A percentile compares a stretch with the other conserved stretches of the same genome.
phyloP scores from a whole-genome alignment of 2,113 vertebrate genomes.

The Lycocorax pyrrhopterus region DNA sequence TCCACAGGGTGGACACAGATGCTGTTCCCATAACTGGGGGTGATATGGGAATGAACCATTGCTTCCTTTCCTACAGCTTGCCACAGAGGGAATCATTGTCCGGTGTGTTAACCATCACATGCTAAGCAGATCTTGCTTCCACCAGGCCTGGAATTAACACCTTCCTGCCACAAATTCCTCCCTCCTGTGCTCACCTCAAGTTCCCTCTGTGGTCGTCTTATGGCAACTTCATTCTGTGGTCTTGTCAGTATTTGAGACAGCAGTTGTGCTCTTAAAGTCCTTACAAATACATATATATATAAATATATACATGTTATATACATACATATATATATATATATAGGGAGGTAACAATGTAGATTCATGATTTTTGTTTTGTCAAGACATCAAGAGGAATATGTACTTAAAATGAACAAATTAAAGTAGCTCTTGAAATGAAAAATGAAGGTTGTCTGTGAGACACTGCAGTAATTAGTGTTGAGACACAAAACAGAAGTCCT shows the following conservation, averaged over 20 bases:
- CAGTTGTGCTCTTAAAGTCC: neutral
- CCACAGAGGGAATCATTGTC: neutral
- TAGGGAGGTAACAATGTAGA: neutral
- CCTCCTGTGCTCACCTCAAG: neutral
- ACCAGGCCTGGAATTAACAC: neutral
- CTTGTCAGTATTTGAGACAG: neutral
- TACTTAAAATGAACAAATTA: neutral
- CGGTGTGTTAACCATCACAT: neutral
- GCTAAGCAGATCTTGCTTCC: neutral
- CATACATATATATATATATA: no score
- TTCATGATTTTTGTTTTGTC: neutral
- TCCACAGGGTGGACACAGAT: fast-evolving
- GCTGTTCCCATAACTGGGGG: neutral
- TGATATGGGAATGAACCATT: neutral
- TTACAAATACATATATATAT: neutral
- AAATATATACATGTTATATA: no score
- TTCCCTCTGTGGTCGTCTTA: neutral
- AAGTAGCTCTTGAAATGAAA: neutral
- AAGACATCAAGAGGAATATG: neutral
- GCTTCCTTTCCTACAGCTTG: neutral
- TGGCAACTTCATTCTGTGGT: neutral
- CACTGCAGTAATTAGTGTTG: neutral
- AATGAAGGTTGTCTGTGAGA: neutral
- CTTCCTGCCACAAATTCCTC: neutral
- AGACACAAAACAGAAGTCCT: neutral